Evolutionary conservation across 2,888 invertebrate genomes (phyloP).

Genomic region (Andrena bicolor): DNA sequence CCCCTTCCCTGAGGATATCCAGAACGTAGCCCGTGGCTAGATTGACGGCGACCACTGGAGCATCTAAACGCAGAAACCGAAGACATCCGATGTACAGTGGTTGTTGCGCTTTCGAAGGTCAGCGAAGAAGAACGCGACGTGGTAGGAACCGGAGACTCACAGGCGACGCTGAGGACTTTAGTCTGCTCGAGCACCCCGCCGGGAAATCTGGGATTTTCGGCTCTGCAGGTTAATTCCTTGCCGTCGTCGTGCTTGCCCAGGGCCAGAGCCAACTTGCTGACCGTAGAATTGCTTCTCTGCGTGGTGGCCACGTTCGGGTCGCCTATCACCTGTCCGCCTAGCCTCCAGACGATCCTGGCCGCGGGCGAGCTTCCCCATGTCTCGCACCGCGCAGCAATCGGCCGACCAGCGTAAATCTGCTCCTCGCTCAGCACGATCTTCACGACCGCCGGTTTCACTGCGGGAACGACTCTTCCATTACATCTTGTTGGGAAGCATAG

Average conservation of each 20-base stretch:
- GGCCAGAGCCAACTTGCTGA: constrained; percentile 89
- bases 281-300: constrained; percentile 88
- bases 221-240: constrained; percentile 92
- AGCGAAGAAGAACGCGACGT: neutral
- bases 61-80: constrained; percentile 87
- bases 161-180: constrained; percentile 92
- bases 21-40: constrained; percentile 88
- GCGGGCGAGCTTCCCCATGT: constrained; percentile 94
- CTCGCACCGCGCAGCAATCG: constrained; percentile 91
- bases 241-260: constrained; percentile 93
- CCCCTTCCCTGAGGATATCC: constrained; percentile 90
- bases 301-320: constrained; percentile 88
- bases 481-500: neutral
- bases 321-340: constrained; percentile 89
- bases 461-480: constrained; percentile 50
- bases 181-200: constrained; percentile 93
- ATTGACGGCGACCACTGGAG: constrained; percentile 91
- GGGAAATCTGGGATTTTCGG: constrained; percentile 95
- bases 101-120: constrained; percentile 55
- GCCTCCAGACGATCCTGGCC: constrained; percentile 93
- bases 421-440: constrained; percentile 91
- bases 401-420: constrained; percentile 90
- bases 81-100: neutral
- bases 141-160: constrained; percentile 87
- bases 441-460: constrained; percentile 93